Conservation (phyloP, 2,888 invertebrate genomes). For the Caenorhabditis sp. region DNA sequence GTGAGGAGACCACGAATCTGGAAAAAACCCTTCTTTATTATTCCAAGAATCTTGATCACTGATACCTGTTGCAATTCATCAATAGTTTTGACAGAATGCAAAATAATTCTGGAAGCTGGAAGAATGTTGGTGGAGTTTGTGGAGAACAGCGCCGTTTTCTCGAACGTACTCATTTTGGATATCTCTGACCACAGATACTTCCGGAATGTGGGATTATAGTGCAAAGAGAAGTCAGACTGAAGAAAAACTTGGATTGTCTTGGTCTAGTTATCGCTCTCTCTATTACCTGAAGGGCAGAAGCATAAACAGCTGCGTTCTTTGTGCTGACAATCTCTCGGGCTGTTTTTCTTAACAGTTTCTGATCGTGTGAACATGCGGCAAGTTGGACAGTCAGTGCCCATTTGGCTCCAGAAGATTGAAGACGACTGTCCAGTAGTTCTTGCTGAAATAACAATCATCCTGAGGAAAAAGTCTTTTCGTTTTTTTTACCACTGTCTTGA, state of each 20-base stretch:
- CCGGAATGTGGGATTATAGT: constrained; percentile 73
- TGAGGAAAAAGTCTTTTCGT: too few species aligned
- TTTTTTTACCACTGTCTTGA: constrained; percentile 59
- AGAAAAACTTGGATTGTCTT: constrained; percentile 14
- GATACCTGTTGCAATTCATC: constrained; percentile 77
- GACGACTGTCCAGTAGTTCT: constrained; percentile 72
- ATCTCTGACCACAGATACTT: constrained; percentile 71
- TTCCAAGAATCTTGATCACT: not conserved
- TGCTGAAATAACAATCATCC: too few species aligned
- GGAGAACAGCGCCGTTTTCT: constrained; percentile 79
- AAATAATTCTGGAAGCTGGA: constrained; percentile 67
- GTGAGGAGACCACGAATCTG: constrained; percentile 74
- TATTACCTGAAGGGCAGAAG: constrained; percentile 76
- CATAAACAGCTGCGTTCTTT: constrained; percentile 80
- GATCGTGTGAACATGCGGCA: constrained; percentile 79
- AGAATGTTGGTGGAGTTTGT: constrained; percentile 68
- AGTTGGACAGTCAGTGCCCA: constrained; percentile 80
- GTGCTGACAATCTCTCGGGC: constrained; percentile 77
- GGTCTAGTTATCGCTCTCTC: not conserved
- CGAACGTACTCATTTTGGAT: constrained; percentile 71
- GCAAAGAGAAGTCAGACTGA: constrained; percentile 74
- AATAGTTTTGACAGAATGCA: constrained; percentile 78
- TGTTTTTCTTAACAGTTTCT: constrained; percentile 73
- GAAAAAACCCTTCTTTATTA: constrained; percentile 1
- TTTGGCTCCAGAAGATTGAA: constrained; percentile 65